Evolutionary conservation across 2,797 vertebrate genomes (phyloP).

Genomic region (Phoeniculus purpureus): DNA sequence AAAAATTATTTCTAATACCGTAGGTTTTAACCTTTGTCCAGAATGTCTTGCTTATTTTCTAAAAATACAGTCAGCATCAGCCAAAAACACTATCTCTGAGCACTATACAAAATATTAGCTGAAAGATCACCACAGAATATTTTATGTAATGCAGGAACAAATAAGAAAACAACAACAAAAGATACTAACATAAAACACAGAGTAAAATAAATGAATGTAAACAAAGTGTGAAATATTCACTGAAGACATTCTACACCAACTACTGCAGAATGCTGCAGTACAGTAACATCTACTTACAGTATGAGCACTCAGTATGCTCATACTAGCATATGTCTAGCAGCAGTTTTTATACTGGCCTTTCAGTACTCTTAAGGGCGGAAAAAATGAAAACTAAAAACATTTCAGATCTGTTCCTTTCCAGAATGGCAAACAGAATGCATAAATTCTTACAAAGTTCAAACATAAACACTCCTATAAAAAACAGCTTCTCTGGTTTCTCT

Average conservation of each 20-base stretch:
- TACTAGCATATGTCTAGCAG: no score
- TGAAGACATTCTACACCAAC: not conserved
- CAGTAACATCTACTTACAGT: not conserved
- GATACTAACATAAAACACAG: not conserved
- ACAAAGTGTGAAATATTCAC: not conserved
- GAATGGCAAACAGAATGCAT: not conserved
- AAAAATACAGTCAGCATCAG: not conserved
- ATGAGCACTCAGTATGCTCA: not conserved
- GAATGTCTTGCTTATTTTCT: not conserved
- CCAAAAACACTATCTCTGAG: not conserved
- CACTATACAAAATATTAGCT: not conserved
- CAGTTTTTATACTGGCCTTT: no score
- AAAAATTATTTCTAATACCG: not conserved
- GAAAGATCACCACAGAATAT: not conserved
- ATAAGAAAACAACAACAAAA: not conserved
- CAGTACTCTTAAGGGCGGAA: no score
- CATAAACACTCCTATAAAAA: not conserved
- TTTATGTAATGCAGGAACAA: not conserved
- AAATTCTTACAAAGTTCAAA: not conserved
- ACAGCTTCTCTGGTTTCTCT: not conserved
- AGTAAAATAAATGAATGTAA: not conserved
- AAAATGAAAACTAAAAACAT: not conserved
- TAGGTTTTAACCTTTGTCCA: not conserved
- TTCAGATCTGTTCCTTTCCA: not conserved
- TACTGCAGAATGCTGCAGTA: not conserved